A percentile compares a stretch with the other conserved stretches of the same genome.
These are phyloP conservation scores for Athalia cordata DNA, from an alignment of 2,888 invertebrate genomes.

Conservation along the genomic window DNA sequence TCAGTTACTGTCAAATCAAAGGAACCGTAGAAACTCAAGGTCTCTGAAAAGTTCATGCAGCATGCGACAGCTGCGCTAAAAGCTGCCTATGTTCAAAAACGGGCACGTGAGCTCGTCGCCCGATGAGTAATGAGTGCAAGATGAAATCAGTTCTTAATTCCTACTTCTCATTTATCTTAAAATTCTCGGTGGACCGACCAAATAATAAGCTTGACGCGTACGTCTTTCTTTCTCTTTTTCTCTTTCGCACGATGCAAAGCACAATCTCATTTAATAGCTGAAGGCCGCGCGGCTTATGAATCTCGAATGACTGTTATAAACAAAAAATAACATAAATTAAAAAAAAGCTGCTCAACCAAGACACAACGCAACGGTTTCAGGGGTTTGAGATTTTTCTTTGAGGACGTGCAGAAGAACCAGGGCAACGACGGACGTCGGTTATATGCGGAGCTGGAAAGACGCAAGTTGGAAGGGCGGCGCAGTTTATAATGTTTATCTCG, in stretches of 20 bases:
- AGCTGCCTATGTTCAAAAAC: background rate
- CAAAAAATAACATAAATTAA: too few relatives aligned
- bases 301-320: too few relatives aligned
- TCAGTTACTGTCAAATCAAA: conserved; percentile 36
- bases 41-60: conserved; percentile 13
- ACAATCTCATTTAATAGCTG: too few relatives aligned
- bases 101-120: conserved; percentile 14
- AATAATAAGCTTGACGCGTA: background rate
- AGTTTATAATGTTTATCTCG: conserved; percentile 60
- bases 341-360: too few relatives aligned
- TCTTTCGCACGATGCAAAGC: too few relatives aligned
- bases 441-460: conserved; percentile 23
- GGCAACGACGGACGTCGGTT: conserved; percentile 3
- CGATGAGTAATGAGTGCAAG: conserved; percentile 41
- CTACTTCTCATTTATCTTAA: conserved; percentile 18
- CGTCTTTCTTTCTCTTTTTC: too few relatives aligned
- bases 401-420: conserved; percentile 4
- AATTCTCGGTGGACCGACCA: background rate
- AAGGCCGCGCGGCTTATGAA: too few relatives aligned
- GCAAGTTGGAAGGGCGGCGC: conserved; percentile 39
- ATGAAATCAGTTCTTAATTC: conserved; percentile 42
- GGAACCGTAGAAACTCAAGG: conserved; percentile 3
- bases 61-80: conserved; percentile 36
- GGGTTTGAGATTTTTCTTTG: conserved; percentile 5
- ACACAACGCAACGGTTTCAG: background rate